Base-by-base conservation (phyloP, 2,888 invertebrate genomes). In the Isotomurus palustris region DNA sequence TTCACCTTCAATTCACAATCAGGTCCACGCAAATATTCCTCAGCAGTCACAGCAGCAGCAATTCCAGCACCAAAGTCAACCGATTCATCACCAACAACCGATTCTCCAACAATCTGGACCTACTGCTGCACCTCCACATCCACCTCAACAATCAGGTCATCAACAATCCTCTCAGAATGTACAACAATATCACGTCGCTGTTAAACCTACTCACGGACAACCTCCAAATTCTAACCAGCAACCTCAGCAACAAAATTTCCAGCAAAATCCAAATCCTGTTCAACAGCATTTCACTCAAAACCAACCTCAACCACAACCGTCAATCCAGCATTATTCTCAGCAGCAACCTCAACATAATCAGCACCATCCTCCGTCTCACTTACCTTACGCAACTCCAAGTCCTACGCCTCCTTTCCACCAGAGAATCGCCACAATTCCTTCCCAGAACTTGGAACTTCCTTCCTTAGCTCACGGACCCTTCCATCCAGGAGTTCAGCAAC, bases 361-460 rank as follows among this genome's bases (percentile, higher is more conserved):
- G 38, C n/a, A 19, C 8, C 28, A 43, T n/a, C 19, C 22, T 43
- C 19, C 41, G 41, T 28, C 56, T 22, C 49, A 52, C 40, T 49
- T 48, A 45, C 49, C 36, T 21, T 19, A 40, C n/a, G 14, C 51
- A 24, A 40, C 45, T 8, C 32, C 44, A 19, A 21, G 45, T 45
- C 53, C 53, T 4, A 47, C 27, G 27, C 17, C 52, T 22, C 53
- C 53, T n/a, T 53, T 53, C 36, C 53, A 53, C 25, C 53, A 53
- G 22, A 4, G 35, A 49, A 49, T 49, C 43, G 47, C 22, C 51
- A 45, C 38, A 47, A n/a, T 52, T 27, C 44, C 21, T 19, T 45
- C 21, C 17, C 49, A 19, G 28, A 21, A 24, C 40, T 44, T 27
- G 3, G 49, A 49, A 40, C 49, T 43, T n/a, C 51, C 29, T 5